Evolutionary conservation across 2,797 vertebrate genomes (phyloP).

Genomic region (Chaetodon trifasciatus): DNA sequence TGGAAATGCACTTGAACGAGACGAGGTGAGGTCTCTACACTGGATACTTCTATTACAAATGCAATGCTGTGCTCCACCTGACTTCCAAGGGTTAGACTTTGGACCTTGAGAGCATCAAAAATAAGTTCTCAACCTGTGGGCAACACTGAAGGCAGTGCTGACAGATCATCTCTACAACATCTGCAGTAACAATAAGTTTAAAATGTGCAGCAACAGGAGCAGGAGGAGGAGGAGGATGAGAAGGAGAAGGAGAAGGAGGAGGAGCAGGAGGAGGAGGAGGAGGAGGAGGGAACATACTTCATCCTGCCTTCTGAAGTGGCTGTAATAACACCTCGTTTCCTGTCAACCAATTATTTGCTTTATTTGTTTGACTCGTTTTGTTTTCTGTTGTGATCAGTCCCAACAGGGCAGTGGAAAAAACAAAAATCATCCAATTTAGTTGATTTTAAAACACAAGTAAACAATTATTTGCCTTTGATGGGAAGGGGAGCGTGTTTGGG

Average conservation of each 20-base stretch:
- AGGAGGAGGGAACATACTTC: not conserved
- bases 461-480: constrained; percentile 21
- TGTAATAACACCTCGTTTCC: constrained; percentile 1
- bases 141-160: not conserved
- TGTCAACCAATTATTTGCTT: constrained; percentile 6
- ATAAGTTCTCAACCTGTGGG: not conserved
- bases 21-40: not conserved
- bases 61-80: not conserved
- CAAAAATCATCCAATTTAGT: constrained; percentile 9
- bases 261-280: not conserved
- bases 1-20: constrained; percentile 3
- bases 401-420: constrained; percentile 18
- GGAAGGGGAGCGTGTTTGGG: not conserved
- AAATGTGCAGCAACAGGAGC: not conserved
- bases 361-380: not conserved
- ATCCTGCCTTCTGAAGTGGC: not conserved
- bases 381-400: constrained; percentile 16
- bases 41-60: not conserved
- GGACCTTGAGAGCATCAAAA: constrained; percentile 6
- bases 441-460: not conserved
- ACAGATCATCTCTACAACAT: constrained; percentile 11
- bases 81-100: constrained; percentile 5
- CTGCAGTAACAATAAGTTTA: constrained; percentile 1
- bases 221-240: not conserved
- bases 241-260: not conserved